Percentiles rank a stretch among this genome's conserved stretches.
Conservation (phyloP, 2,797 vertebrate species). For the Aphelocoma californica region DNA sequence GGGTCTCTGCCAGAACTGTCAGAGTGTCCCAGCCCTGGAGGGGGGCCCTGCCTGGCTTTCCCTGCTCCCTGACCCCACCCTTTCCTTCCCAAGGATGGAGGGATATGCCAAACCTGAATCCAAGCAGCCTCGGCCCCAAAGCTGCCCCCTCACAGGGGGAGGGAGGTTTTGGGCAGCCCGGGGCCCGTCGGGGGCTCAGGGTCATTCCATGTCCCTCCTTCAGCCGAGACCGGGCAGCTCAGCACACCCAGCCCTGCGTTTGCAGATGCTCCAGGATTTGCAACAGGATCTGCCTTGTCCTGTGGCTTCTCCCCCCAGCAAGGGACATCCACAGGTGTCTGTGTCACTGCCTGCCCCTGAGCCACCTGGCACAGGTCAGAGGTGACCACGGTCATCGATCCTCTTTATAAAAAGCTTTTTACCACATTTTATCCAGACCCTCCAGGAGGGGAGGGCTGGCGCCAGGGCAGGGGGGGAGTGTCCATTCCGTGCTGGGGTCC, state of each 20-base stretch:
- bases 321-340: background rate
- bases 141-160: background rate
- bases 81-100: background rate
- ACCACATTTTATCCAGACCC: fast-evolving
- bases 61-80: background rate
- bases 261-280: background rate
- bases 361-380: background rate
- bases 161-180: background rate
- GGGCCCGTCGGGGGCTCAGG: fast-evolving
- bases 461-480: fast-evolving
- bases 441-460: background rate
- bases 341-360: background rate
- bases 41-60: background rate
- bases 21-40: background rate
- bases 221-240: background rate
- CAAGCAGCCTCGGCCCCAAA: background rate
- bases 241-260: fast-evolving
- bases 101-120: background rate
- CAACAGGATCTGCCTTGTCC: background rate
- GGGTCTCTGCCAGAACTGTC: background rate
- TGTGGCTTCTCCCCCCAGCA: background rate
- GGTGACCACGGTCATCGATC: background rate
- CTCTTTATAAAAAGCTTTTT: background rate
- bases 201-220: background rate
- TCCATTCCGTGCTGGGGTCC: fast-evolving